Conservation (phyloP, 2,888 invertebrate species). For the Cistogaster globosa region DNA sequence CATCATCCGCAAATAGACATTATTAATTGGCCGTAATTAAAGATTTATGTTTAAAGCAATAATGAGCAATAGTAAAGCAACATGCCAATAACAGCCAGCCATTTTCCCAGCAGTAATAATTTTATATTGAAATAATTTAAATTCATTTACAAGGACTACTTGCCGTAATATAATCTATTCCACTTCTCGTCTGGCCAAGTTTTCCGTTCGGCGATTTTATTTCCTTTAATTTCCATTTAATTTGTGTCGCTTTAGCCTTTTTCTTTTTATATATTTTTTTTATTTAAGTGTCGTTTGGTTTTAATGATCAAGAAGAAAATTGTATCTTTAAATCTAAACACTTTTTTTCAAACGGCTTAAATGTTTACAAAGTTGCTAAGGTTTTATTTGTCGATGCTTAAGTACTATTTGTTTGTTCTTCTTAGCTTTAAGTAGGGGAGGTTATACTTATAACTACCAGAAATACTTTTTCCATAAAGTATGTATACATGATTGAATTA, state of each 20-base stretch:
- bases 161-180: not conserved
- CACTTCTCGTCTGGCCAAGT: constrained; percentile 2
- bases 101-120: not conserved
- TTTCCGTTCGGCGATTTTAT: too few relatives aligned
- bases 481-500: too few relatives aligned
- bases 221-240: too few relatives aligned
- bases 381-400: too few relatives aligned
- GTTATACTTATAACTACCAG: too few relatives aligned
- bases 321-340: not conserved
- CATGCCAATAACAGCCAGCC: not conserved
- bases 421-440: too few relatives aligned
- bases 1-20: not conserved
- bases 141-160: constrained; percentile 2
- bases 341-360: not conserved
- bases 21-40: constrained; percentile 42
- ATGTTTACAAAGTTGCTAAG: not conserved
- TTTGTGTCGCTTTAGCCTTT: not conserved
- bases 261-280: not conserved
- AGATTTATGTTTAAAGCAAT: constrained; percentile 3
- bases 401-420: too few relatives aligned
- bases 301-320: not conserved
- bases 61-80: not conserved
- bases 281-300: constrained; percentile 6
- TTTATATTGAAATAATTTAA: constrained; percentile 29
- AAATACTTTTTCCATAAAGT: too few relatives aligned